phyloP scores from a whole-genome alignment of 2,797 vertebrate species.

The Argentina silus region DNA sequence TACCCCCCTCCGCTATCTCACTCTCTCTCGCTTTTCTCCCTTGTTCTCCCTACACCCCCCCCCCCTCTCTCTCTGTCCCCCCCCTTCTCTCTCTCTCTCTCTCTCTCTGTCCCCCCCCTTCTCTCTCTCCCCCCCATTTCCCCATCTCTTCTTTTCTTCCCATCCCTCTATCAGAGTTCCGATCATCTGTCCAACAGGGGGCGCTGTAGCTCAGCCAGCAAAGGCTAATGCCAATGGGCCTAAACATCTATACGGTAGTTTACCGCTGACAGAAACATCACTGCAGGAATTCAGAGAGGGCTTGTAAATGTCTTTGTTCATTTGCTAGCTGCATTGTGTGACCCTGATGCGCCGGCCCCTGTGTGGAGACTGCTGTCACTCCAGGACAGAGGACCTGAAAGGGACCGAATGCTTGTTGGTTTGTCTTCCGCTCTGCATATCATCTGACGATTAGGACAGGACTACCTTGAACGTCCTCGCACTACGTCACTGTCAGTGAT shows the following conservation, averaged over 20 bases:
- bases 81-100: background rate
- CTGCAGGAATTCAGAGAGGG: background rate
- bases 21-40: background rate
- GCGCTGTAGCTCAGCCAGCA: conserved; percentile 36
- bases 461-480: no score
- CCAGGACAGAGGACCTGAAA: background rate
- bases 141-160: no score
- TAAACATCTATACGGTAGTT: background rate
- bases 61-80: background rate
- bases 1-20: background rate
- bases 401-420: no score
- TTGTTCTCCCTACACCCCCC: background rate
- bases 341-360: background rate
- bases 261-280: background rate
- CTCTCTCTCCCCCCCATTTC: background rate
- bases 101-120: background rate
- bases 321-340: background rate
- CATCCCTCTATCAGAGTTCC: background rate
- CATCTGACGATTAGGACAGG: no score
- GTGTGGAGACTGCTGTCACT: background rate
- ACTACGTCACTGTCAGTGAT: no score
- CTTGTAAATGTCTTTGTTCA: background rate
- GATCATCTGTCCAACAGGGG: conserved; percentile 51
- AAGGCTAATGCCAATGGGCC: background rate
- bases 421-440: no score